Percentiles rank a stretch among this genome's conserved stretches.
These are phyloP conservation scores for Luehdorfia chinensis DNA, from an alignment of 1,140 invertebrate genomes.

Conservation along the genomic window DNA sequence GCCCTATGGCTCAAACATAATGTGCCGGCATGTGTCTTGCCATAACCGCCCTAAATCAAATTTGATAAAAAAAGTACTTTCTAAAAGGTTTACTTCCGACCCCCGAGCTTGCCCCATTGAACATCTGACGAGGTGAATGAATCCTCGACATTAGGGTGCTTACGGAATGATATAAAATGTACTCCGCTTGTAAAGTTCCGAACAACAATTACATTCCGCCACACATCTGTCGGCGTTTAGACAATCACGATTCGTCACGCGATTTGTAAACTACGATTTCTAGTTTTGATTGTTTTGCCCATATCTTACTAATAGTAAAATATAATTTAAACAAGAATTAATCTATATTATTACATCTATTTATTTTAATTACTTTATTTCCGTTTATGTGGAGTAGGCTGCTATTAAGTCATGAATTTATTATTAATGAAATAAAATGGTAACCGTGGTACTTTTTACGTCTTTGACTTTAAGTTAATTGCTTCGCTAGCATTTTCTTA, in stretches of 20 bases:
- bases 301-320: too few relatives aligned
- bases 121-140: slow-evolving; percentile 75
- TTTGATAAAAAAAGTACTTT: slow-evolving; percentile 40
- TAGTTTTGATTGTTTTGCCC: slow-evolving; percentile 56
- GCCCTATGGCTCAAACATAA: too few relatives aligned
- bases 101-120: slow-evolving; percentile 59
- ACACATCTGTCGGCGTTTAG: slow-evolving; percentile 74
- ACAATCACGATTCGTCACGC: slow-evolving; percentile 76
- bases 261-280: slow-evolving; percentile 35
- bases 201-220: slow-evolving; percentile 70
- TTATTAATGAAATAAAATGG: too few relatives aligned
- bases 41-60: slow-evolving; percentile 51
- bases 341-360: background rate
- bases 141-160: slow-evolving; percentile 58
- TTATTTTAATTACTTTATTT: background rate
- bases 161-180: slow-evolving; percentile 65
- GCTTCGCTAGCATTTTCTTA: too few relatives aligned
- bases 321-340: background rate
- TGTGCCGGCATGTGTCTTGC: slow-evolving; percentile 6
- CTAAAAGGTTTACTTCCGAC: slow-evolving; percentile 51
- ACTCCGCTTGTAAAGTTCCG: slow-evolving; percentile 51
- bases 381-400: too few relatives aligned
- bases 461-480: too few relatives aligned
- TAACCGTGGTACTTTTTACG: too few relatives aligned
- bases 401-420: too few relatives aligned